Conservation (phyloP, 2,888 invertebrate genomes). For the Scaptomyza cyrtandrae region DNA sequence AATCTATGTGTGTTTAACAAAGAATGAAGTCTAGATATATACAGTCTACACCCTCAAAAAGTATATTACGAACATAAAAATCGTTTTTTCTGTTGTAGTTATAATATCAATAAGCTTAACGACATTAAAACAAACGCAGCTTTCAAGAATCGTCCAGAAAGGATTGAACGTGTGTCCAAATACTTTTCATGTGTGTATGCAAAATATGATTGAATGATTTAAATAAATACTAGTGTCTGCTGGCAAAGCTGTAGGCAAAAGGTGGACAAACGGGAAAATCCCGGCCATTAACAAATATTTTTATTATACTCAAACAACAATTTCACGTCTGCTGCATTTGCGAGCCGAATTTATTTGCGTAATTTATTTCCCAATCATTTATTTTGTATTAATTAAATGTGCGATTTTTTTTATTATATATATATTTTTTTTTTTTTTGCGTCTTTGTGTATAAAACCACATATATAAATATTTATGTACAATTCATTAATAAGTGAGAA, state of each 20-base stretch:
- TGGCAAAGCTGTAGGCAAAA: neutral
- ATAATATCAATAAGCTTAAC: conserved; percentile 39
- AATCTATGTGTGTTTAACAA: too few species aligned
- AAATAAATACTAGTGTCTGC: conserved; percentile 53
- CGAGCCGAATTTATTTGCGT: conserved; percentile 48
- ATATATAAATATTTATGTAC: conserved; percentile 48
- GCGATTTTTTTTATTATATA: conserved; percentile 47
- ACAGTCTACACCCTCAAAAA: neutral
- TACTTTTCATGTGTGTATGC: conserved; percentile 14
- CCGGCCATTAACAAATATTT: conserved; percentile 58
- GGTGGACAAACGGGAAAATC: neutral
- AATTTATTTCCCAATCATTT: conserved; percentile 76
- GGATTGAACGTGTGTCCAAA: conserved; percentile 6
- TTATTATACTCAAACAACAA: conserved; percentile 47
- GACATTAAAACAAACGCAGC: conserved; percentile 16
- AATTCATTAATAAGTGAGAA: conserved; percentile 30
- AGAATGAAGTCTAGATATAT: too few species aligned
- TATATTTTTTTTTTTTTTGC: neutral
- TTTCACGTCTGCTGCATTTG: conserved; percentile 65
- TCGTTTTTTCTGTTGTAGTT: neutral
- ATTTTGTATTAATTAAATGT: conserved; percentile 79
- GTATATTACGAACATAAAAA: neutral
- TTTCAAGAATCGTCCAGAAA: conserved; percentile 33
- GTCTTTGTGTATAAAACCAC: conserved; percentile 16
- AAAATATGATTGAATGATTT: conserved; percentile 54